phyloP scores from a whole-genome alignment of 2,888 invertebrate genomes.

The Drosophila mimica region DNA sequence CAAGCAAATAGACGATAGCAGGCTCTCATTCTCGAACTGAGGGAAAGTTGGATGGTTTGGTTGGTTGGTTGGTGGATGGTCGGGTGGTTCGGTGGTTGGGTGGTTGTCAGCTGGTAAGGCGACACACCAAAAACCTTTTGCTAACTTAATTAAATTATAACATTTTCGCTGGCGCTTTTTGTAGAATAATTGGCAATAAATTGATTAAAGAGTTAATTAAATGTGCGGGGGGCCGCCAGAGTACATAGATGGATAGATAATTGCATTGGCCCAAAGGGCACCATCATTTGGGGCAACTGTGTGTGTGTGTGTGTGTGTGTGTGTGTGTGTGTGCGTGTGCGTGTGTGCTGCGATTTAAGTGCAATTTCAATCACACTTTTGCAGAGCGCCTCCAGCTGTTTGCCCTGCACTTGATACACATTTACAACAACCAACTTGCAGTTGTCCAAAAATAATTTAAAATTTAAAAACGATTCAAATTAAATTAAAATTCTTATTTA shows the following conservation, averaged over 20 bases:
- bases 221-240: conserved; percentile 53
- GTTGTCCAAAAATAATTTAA: neutral
- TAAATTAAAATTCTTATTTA: neutral
- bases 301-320: conserved; percentile 1
- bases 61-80: neutral
- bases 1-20: conserved; percentile 20
- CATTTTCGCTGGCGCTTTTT: conserved; percentile 76
- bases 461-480: neutral
- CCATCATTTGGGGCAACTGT: conserved; percentile 42
- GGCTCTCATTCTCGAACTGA: conserved; percentile 12
- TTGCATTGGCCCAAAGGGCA: conserved; percentile 63
- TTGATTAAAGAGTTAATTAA: conserved; percentile 79
- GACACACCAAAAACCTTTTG: conserved; percentile 75
- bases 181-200: conserved; percentile 78
- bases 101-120: conserved; percentile 22
- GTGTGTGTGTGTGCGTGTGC: conserved; percentile 2
- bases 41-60: conserved; percentile 7
- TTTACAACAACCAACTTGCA: conserved; percentile 15
- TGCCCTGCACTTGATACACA: conserved; percentile 6
- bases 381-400: conserved; percentile 21
- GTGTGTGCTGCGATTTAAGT: conserved; percentile 36
- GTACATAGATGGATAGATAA: conserved; percentile 66
- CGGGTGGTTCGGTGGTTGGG: conserved; percentile 9
- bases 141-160: conserved; percentile 79
- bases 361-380: conserved; percentile 48